Conservation (phyloP, 2,888 invertebrate genomes). For the Timandra comae region DNA sequence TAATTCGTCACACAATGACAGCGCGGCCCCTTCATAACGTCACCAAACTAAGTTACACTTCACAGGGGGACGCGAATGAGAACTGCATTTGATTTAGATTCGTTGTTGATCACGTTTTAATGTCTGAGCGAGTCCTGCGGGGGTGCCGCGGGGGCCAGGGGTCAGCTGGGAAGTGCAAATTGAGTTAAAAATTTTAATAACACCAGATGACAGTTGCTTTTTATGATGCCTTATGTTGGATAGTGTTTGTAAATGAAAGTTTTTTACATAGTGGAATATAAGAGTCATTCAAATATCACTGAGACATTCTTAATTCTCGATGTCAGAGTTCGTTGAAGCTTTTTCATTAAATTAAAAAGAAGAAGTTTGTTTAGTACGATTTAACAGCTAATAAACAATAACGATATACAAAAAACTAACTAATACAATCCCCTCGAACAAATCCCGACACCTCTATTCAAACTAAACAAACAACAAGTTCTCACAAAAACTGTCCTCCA, state of each 20-base stretch:
- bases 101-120: slow-evolving; percentile 19
- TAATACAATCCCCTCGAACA: too few species aligned
- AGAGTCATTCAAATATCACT: too few species aligned
- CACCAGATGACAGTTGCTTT: background rate
- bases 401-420: too few species aligned
- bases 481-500: too few species aligned
- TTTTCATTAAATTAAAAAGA: too few species aligned
- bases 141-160: too few species aligned
- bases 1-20: slow-evolving; percentile 4
- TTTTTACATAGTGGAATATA: background rate
- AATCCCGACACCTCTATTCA: too few species aligned
- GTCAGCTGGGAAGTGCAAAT: background rate
- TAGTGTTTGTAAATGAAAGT: background rate
- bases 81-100: slow-evolving; percentile 37
- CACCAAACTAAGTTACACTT: slow-evolving; percentile 32
- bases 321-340: too few species aligned
- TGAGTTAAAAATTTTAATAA: background rate
- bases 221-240: background rate
- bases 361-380: too few species aligned
- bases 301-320: too few species aligned
- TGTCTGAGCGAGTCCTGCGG: slow-evolving; percentile 6
- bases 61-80: slow-evolving; percentile 52
- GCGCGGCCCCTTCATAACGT: slow-evolving; percentile 24
- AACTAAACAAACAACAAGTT: too few species aligned
- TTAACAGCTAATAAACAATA: too few species aligned